Base-by-base conservation (phyloP, 2,797 vertebrate species). In the Chromis chromis region DNA sequence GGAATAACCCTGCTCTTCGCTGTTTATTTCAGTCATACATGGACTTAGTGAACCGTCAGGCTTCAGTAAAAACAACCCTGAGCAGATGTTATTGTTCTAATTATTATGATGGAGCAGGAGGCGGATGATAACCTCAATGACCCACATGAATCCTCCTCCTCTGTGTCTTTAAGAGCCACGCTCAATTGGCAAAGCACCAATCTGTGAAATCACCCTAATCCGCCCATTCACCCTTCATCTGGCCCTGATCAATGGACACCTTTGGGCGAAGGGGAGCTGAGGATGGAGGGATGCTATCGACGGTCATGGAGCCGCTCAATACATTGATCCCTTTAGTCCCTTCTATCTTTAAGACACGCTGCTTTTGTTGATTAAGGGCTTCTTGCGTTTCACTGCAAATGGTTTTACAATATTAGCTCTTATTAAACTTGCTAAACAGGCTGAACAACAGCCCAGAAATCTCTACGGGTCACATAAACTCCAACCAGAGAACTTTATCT, bases 161-260 rank as follows among this genome's bases (percentile, higher is more conserved):
- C 16, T 13, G 28, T 21, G 8, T 42, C 83, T 87, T 78, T 80
- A 74, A 84, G 69, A 74, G 67, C 48, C 16, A 39, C n/a, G 14
- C 74, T 85, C 67, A 75, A 64, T 60, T 86, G 82, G 71, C 84
- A 76, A 74, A 4, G 55, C 81, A 83, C 71, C 86, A 84, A 81
- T 79, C 78, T 81, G 84, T 84, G 76, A 88, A 91, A 90, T 77
- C 84, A 64, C 61, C 77, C 79, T 88, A 88, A 88, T 86, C 84
- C 76, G 21, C 68, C 84, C 55, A 53, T 83, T 83, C 75, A 54
- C 54, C 76, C 86, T 79, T 87, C 83, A 88, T 77, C 78, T 40
- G 3, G n/a, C 69, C 77, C 4, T 83, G 89, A 92, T 92, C 89
- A 84, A 93, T 91, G 79, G 56, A 72, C 84, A 86, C 81, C 82